Evolutionary conservation across 2,797 vertebrate genomes (phyloP), one percentile per base, ranked within the genome.

Genomic region (Sebastes oblongus): DNA sequence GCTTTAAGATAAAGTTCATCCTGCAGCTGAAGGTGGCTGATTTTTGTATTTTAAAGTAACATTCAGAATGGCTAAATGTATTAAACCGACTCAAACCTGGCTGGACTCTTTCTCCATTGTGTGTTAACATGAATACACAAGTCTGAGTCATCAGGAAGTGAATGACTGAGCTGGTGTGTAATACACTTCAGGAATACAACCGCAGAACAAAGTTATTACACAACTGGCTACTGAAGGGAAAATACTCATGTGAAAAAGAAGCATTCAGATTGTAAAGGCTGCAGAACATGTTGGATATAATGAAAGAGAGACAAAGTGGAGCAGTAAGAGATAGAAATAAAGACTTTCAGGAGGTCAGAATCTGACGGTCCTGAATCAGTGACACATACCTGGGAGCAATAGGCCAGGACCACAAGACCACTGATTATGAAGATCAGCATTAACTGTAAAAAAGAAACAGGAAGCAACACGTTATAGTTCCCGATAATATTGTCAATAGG

Each of bases 351-450:
- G 18, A n/a, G 30, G 54, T 29, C 36, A 11, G n/a, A 36, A 54
- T 29, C 3, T 13, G 20, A 59, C 2, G 0, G 4, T 46, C 16
- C 20, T 73, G 42, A 71, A 4, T 62, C 11, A 20, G 34, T 27
- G 22, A 61, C 34, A 89, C 90, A 83, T 65, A 96, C 96, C 95
- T 97, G 96, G 0, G 97, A 99, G 93, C 98, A 99, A 93, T 99
- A 98, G 0, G 97, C 98, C 82, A 99, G 95, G 89, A 99, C 96
- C 85, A 99, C 97, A 55, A 99, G 94, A 12, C 98, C 98, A 5
- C 95, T 97, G 2, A 99, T 98, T 82, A 99, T 99, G 91, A 99
- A 99, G 81, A 97, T 91, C 93, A 99, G 88, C 97, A 99, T 97
- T 62, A 96, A 96, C 98, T 99, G 93, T 4, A 83, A 87, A 2